Base-by-base conservation (phyloP, 2,888 invertebrate species). In the Erebia aethiops region DNA sequence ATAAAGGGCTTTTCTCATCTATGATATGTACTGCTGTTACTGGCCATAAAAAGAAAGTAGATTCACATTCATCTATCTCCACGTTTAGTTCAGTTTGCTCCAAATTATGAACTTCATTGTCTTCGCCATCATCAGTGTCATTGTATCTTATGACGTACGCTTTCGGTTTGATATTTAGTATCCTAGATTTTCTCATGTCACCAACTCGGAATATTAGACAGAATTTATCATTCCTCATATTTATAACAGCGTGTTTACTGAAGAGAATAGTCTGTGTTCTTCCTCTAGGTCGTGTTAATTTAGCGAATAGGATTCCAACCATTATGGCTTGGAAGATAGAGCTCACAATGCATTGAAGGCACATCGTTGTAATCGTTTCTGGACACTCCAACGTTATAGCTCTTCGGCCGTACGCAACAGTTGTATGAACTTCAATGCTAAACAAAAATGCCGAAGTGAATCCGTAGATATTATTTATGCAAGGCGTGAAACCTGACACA, bases 31-130 rank as follows among this genome's bases (percentile, higher is more conserved):
- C 96, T 43, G 99, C 96, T 9, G 98, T 97, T 85, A 98, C 96
- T 0, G 99, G 99, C 99, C 99, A 99, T 73, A 99, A 96, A 83
- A 99, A 97, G 91, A 99, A 99, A 7, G 99, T 94, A 10, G 98
- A 97, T 75, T 97, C 96, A 79, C 98, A 97, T 35, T 97, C 97
- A 82, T 98, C 98, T n/a, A 96, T 95, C 77, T 95, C 94, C 0
- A 96, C 94, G 70, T 94, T 91, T 46, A 98, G 88, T 82, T 98
- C 97, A 51, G 96, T 96, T 84, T 98, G 98, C 84, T 97, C 96
- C 81, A 96, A 96, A 7, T 95, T 95, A 79, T 98, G 93, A 52
- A 96, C 89, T 62, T 76, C 76, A 83, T 97, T 96, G 1, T 97
- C 97, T 85, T 98, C 98, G 81, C 96, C 95, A 21, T 21, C 21